Evolutionary conservation across 2,113 vertebrate species (phyloP).

Genomic region (Muntiacus reevesi): DNA sequence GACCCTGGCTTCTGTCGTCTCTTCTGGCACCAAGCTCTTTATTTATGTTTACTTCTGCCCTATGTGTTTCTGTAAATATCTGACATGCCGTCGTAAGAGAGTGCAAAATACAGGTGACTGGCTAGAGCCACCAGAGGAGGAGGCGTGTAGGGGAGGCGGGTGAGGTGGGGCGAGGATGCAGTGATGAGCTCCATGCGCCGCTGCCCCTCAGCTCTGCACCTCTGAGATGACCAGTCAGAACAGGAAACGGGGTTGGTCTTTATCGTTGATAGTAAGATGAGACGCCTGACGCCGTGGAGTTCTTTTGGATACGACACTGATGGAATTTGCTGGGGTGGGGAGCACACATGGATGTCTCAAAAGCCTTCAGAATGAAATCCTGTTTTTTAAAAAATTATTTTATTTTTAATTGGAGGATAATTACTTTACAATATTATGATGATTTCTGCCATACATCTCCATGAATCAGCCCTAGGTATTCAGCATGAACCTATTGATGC

Average conservation of each 20-base stretch:
- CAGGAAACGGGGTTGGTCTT: not conserved
- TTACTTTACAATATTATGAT: not conserved
- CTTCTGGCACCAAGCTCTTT: not conserved
- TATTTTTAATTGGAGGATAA: not conserved
- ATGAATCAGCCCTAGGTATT: not conserved
- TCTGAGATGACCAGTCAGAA: not conserved
- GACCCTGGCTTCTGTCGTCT: not conserved
- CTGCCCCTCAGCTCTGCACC: not conserved
- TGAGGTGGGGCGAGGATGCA: too few species aligned
- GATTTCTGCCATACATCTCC: not conserved
- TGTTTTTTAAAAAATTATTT: not conserved
- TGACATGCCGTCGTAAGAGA: fast-evolving
- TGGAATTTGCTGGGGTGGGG: not conserved
- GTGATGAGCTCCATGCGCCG: fast-evolving
- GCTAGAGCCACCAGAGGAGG: not conserved
- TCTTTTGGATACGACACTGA: not conserved
- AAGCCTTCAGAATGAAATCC: not conserved
- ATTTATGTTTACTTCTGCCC: not conserved
- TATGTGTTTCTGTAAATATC: not conserved
- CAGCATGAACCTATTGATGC: not conserved
- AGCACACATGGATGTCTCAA: too few species aligned
- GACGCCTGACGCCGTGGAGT: not conserved
- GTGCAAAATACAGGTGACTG: not conserved
- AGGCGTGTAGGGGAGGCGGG: fast-evolving
- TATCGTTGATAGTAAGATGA: fast-evolving